Conservation (phyloP, 2,797 vertebrate species). For the Austrolebias charrua region DNA sequence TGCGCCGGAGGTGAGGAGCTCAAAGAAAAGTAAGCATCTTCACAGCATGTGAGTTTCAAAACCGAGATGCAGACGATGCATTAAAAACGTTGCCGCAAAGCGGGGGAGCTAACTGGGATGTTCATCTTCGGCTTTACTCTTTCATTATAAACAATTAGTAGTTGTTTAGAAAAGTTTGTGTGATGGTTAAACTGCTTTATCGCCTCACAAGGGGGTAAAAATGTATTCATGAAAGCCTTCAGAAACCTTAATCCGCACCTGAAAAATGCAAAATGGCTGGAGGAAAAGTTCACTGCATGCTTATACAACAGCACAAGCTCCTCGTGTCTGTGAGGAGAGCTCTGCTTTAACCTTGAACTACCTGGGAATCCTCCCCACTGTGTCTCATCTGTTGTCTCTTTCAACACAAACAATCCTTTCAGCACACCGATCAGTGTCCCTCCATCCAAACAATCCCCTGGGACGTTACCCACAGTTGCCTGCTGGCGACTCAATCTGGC, state of each 20-base stretch:
- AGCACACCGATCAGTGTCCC: constrained; percentile 29
- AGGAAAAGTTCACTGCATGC: constrained; percentile 16
- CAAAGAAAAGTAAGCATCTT: constrained; percentile 35
- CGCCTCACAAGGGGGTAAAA: not conserved
- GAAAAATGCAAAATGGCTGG: constrained; percentile 18
- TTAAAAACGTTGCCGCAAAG: not conserved
- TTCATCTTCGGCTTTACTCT: not conserved
- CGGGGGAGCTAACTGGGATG: too few relatives aligned
- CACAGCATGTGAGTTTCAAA: constrained; percentile 13
- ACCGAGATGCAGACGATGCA: constrained; percentile 8
- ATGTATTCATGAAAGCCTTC: constrained; percentile 4
- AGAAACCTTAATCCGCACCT: not conserved
- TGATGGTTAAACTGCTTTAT: not conserved
- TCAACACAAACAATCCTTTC: constrained; percentile 42
- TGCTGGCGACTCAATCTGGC: constrained; percentile 48
- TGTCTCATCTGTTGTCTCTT: constrained; percentile 37
- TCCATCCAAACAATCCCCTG: constrained; percentile 40
- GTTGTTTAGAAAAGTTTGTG: not conserved
- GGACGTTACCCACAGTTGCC: constrained; percentile 42
- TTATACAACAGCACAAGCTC: not conserved
- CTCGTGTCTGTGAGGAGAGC: not conserved
- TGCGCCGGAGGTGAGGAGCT: constrained; percentile 27
- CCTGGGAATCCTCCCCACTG: constrained; percentile 33
- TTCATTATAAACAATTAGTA: not conserved
- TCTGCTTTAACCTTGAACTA: constrained; percentile 59